Evolutionary conservation across 2,888 invertebrate species (phyloP).

Genomic region (Apamea anceps): DNA sequence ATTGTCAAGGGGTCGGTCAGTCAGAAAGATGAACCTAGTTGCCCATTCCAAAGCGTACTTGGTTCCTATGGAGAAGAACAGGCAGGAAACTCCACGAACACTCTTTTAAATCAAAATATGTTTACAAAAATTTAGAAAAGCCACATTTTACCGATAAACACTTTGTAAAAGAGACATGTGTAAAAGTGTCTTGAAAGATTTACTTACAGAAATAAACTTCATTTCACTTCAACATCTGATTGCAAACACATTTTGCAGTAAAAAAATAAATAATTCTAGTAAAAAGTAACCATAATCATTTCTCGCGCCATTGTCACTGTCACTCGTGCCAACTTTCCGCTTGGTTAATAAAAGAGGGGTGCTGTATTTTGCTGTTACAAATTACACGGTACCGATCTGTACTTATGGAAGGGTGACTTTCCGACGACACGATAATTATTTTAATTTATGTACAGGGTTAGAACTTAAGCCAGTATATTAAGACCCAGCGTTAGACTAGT

Average conservation of each 20-base stretch:
- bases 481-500: not conserved
- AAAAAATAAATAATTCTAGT: not conserved
- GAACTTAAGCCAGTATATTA: not conserved
- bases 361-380: constrained; percentile 40
- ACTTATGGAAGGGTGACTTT: constrained; percentile 37
- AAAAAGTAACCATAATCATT: constrained; percentile 26
- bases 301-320: not conserved
- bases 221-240: not conserved
- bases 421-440: constrained; percentile 50
- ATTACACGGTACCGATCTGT: constrained; percentile 53
- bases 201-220: not conserved
- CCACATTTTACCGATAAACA: not conserved
- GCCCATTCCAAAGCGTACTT: no score
- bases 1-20: no score
- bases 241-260: not conserved
- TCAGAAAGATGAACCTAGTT: no score
- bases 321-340: constrained; percentile 40
- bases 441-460: constrained; percentile 17
- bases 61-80: no score
- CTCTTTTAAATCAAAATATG: not conserved
- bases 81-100: no score
- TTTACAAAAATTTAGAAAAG: no score
- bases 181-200: not conserved
- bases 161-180: not conserved
- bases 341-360: constrained; percentile 31